Evolutionary conservation across 2,888 invertebrate genomes (phyloP), one percentile per base, ranked within the genome.

Genomic region (Tupiocoris notatus): DNA sequence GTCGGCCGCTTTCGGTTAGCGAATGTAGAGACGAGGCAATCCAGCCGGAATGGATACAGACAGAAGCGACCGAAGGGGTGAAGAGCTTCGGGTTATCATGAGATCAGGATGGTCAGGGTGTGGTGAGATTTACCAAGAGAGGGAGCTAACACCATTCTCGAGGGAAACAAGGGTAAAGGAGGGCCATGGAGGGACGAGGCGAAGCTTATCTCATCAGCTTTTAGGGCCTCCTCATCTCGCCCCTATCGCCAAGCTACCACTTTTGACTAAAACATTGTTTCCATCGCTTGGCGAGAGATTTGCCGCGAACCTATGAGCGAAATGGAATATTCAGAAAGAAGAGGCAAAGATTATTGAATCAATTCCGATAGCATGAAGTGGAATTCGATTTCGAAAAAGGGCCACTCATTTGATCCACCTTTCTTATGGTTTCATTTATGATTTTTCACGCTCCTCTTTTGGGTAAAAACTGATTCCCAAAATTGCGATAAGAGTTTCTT

Each of bases 201-300:
- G 20, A 20, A 57, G 62, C 73, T 73, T 73, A 73, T 73, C 73
- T 63, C 73, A 73, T 73, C 73, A 73, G 62, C 39, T 39, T 39
- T 39, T 39, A 39, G 39, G 39, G 39, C 12, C 39, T 39, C 39
- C 39, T 39, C 39, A 39, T 39, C 39, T 39, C 39, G 39, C 12
- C 39, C n/a, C 39, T 39, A 39, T 39, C 3, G 39, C 12, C 6
- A 12, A 39, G 3, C 12, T 12, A 39, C 39, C 39, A 39, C 39
- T 39, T 39, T 39, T 39, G 39, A 39, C 39, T 39, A 39, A 39
- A 39, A 39, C 39, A 39, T 39, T 39, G 39, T 39, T 39, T 39
- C 39, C 39, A 39, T 39, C 39, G 39, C 39, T 39, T 12, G 39
- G 3, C 6, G 39, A 39, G 39, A 39, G 39, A 39, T 39, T 39